These are phyloP conservation scores for Meloe dianella DNA, from an alignment of 2,888 invertebrate species.

Conservation along the genomic window DNA sequence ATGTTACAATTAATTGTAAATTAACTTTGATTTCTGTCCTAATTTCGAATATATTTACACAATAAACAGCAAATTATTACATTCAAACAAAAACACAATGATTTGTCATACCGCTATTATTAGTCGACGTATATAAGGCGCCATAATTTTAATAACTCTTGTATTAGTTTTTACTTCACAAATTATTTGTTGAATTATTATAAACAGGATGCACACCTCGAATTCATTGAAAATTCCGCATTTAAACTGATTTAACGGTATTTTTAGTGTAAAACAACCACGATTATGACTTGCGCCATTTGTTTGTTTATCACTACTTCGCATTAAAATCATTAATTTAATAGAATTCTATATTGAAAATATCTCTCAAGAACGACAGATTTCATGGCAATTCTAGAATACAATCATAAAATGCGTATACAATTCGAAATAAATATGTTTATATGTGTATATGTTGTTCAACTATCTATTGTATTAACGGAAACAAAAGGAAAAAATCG, in stretches of 20 bases:
- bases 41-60: not conserved
- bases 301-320: not conserved
- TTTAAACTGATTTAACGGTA: not conserved
- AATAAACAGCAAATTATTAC: no score
- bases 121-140: not conserved
- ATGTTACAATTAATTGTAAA: not conserved
- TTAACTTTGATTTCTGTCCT: slow-evolving; percentile 6
- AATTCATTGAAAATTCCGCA: not conserved
- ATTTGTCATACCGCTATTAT: slow-evolving; percentile 11
- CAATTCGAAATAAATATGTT: not conserved
- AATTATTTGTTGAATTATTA: not conserved
- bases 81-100: not conserved
- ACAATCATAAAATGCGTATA: not conserved
- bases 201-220: not conserved
- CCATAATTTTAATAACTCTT: not conserved
- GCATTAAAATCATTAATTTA: not conserved
- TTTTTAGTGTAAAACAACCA: not conserved
- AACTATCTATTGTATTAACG: no score
- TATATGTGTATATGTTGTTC: no score
- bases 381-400: not conserved
- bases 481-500: no score
- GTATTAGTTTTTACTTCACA: not conserved
- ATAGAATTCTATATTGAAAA: not conserved
- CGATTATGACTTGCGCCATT: not conserved
- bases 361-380: not conserved